Evolutionary conservation across 2,797 vertebrate genomes (phyloP), one percentile per base, ranked within the genome.

Genomic region (Molossus alvarezi): DNA sequence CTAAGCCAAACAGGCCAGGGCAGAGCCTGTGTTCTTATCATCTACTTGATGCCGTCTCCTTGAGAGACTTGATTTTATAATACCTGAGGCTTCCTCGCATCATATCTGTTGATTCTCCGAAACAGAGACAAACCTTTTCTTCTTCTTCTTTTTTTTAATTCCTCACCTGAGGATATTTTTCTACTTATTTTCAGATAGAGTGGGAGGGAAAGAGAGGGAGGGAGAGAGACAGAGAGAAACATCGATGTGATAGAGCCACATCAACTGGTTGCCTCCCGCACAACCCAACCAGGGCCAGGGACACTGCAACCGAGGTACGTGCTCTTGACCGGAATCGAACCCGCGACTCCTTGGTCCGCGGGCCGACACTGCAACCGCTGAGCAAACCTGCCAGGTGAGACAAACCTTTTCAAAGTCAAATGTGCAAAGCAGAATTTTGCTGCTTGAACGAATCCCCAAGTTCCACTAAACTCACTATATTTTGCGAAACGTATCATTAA

Each of bases 381-480:
- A 33, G 33, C 33, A 33, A 33, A 33, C 33, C 33, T 33, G 33
- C 33, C 33, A 33, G 33, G 33, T 33, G 48, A 94, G 58, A 71
- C 69, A 79, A 73, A 72, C 3, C 25, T 15, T 75, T 90, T 94
- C 67, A 58, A 55, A 94, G 62, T 88, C n/a, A 12, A 48, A 1
- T 0, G 15, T 89, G 81, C 29, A 33, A 88, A 86, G 83, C 12
- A 57, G 75, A 80, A 71, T 77, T 72, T 60, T n/a, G 57, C 89
- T 81, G 21, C 64, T 69, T 85, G 72, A 55, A 75, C 85, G 18
- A 69, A 84, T n/a, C 33, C 57, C 41, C 76, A 75, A 91, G 67
- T 72, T 17, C 17, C 33, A 9, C 58, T 69, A 85, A 37, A 53
- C 37, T 37, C 13, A 67, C 41, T 57, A 0, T n/a, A 1, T 67